phyloP scores from a whole-genome alignment of 2,888 invertebrate species.

The Lottia gigantea region DNA sequence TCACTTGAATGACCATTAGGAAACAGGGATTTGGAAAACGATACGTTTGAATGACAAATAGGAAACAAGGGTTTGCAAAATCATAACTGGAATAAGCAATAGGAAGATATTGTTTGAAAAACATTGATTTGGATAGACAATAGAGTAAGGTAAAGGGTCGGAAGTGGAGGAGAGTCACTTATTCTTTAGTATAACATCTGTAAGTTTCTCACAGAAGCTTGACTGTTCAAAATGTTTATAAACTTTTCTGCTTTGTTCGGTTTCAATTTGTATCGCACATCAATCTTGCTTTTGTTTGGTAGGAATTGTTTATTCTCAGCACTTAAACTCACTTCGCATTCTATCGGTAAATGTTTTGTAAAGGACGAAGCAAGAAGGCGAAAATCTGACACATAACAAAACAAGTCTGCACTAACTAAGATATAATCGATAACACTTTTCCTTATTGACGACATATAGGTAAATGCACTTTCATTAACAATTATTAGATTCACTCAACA shows the following conservation, averaged over 20 bases:
- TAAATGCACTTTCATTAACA: neutral
- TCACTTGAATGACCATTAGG: too few relatives aligned
- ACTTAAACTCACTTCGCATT: neutral
- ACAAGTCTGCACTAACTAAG: neutral
- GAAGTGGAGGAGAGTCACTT: too few relatives aligned
- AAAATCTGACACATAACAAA: neutral
- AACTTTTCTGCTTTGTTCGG: neutral
- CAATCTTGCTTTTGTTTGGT: neutral
- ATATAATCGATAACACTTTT: neutral
- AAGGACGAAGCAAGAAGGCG: neutral
- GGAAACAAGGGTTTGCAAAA: too few relatives aligned
- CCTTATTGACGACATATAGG: neutral
- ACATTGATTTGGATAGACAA: neutral
- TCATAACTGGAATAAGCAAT: too few relatives aligned
- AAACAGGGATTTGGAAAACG: too few relatives aligned
- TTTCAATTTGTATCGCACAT: slow-evolving; percentile 7
- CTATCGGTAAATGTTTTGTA: slow-evolving; percentile 5
- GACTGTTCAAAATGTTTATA: neutral
- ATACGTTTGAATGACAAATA: too few relatives aligned
- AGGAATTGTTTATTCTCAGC: neutral
- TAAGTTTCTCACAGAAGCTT: neutral
- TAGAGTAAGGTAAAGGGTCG: too few relatives aligned
- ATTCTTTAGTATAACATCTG: neutral
- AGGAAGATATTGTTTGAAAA: too few relatives aligned
- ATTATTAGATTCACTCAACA: neutral